Conservation (phyloP, 2,113 vertebrate species). For the Baryphthengus martii region DNA sequence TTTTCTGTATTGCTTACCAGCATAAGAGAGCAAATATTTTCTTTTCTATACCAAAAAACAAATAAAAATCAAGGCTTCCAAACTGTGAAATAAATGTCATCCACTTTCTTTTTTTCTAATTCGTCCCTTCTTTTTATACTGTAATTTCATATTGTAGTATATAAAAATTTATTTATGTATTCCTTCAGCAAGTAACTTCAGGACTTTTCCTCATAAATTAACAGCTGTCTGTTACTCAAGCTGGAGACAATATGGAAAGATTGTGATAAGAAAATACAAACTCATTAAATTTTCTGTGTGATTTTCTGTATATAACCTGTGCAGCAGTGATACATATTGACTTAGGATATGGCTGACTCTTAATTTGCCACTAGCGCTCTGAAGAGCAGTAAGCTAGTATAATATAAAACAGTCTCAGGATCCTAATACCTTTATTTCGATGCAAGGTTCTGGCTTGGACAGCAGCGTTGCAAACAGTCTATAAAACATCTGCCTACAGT, state of each 20-base stretch:
- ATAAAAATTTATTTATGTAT: not conserved
- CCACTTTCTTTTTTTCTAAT: not conserved
- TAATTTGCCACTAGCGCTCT: not conserved
- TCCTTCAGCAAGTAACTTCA: not conserved
- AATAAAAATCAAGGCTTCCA: not conserved
- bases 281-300: not conserved
- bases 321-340: not conserved
- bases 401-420: not conserved
- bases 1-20: not conserved
- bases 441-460: constrained; percentile 96
- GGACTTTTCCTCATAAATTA: not conserved
- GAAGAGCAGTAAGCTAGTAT: not conserved
- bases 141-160: not conserved
- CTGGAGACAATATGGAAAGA: not conserved
- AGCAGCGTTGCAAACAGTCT: constrained; percentile 95
- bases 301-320: not conserved
- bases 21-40: not conserved
- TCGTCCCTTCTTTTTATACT: not conserved
- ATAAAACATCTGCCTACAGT: constrained; percentile 97
- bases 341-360: not conserved
- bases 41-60: not conserved
- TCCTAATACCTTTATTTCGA: constrained; percentile 59
- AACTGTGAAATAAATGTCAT: not conserved
- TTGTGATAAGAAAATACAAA: not conserved
- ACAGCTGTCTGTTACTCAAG: not conserved